A percentile compares a stretch with the other conserved stretches of the same genome.
Conservation (phyloP, 1,140 invertebrate genomes). For the Delia radicum region DNA sequence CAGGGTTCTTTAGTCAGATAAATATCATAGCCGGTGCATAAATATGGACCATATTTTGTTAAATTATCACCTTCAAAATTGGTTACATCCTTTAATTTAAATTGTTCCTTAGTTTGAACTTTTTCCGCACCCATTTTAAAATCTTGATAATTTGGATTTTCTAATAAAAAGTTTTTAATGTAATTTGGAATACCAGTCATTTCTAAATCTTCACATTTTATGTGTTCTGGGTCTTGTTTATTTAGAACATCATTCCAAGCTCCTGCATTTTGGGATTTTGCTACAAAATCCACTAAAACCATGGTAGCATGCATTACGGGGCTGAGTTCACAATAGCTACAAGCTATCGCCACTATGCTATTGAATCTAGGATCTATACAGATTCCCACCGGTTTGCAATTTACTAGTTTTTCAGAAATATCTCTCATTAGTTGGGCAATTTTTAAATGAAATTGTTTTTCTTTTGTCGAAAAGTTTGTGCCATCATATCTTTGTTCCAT, state of each 20-base stretch:
- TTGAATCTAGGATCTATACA: conserved; percentile 68
- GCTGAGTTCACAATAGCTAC: conserved; percentile 63
- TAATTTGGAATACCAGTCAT: conserved; percentile 36
- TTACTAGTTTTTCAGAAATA: conserved; percentile 39
- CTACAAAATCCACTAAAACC: conserved; percentile 82
- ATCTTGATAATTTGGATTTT: conserved; percentile 28
- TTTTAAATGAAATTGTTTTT: conserved; percentile 63
- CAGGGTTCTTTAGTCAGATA: conserved; percentile 87
- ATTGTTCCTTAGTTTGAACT: conserved; percentile 11
- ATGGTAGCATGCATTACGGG: conserved; percentile 84
- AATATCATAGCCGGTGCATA: conserved; percentile 87
- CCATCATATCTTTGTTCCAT: conserved; percentile 66
- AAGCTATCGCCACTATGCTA: conserved; percentile 67
- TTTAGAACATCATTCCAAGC: conserved; percentile 60
- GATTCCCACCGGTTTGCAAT: conserved; percentile 59
- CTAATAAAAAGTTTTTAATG: conserved; percentile 39
- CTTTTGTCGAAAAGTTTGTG: conserved; percentile 63
- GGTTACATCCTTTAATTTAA: conserved; percentile 32
- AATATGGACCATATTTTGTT: conserved; percentile 66
- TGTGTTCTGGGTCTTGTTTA: not conserved
- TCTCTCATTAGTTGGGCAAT: conserved; percentile 59
- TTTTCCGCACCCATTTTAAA: conserved; percentile 42
- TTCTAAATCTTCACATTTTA: conserved; percentile 23
- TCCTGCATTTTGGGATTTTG: conserved; percentile 78
- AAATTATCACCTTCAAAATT: conserved; percentile 41